Base-by-base conservation (phyloP, 2,888 invertebrate species). In the Heteropelma amictum region DNA sequence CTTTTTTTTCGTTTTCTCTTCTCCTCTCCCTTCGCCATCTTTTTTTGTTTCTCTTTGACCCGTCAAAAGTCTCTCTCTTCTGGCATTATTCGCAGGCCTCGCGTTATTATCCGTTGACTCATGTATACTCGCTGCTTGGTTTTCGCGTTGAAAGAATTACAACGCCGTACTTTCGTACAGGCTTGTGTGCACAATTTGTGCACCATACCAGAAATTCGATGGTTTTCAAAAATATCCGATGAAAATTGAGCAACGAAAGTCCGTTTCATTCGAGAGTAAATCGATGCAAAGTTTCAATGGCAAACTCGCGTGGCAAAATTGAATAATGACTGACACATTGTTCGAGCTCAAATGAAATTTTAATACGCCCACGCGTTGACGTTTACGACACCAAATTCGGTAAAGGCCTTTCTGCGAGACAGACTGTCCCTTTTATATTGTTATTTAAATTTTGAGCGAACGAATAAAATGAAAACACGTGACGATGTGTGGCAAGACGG, bases 81-180 rank as follows among this genome's bases (percentile, higher is more conserved):
- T n/a, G 54, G 47, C 53, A 69, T 69, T 58, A 69, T 69, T 72
- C 72, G 72, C 64, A 71, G 64, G 72, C 58, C 65, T 58, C 64
- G 30, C 51, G 64, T 72, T 58, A 72, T 72, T 72, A 58, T 58
- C 65, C 72, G 72, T 65, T 72, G 65, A 72, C 64, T 72, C 72
- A 72, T 65, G 42, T 23, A 14, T 17, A 33, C 56, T 49, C 56
- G 53, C 26, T 28, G 45, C 14, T n/a, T 1, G 33, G 23, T 21
- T 26, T 26, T 54, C 61, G 38, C 23, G 49, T 7, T 53, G 63
- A 45, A 69, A 69, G 53, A 45, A 49, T 40, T 49, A 38, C 60
- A 33, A 12, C 33, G 26, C 21, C 23, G n/a, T 53, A 35, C 19
- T 35, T 54, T 14, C 35, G 12, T 12, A 10, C 35, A 23, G 38